Evolutionary conservation across 2,888 invertebrate species (phyloP).

Genomic region (Lathronympha strigana): DNA sequence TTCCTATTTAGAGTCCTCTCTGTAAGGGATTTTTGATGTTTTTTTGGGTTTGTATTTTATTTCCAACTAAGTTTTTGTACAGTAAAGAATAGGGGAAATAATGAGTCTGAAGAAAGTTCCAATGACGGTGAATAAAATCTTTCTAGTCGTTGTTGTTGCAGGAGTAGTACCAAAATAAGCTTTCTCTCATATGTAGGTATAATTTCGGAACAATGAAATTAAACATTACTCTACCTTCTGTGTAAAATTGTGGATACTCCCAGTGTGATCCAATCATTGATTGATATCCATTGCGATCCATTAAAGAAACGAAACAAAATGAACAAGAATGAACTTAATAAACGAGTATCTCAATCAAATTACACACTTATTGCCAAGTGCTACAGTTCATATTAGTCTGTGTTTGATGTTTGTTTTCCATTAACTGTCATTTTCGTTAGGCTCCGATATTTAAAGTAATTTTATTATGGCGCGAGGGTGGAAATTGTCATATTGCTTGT

Average conservation of each 20-base stretch:
- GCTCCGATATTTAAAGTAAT: slow-evolving; percentile 14
- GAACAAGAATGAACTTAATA: slow-evolving; percentile 1
- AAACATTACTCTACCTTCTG: too few relatives aligned
- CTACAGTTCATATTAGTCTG: neutral
- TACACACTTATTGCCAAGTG: neutral
- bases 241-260: neutral
- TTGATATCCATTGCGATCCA: slow-evolving; percentile 17
- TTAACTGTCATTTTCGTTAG: slow-evolving; percentile 13
- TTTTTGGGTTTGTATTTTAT: too few relatives aligned
- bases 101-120: too few relatives aligned
- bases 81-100: too few relatives aligned
- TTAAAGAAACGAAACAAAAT: slow-evolving; percentile 2
- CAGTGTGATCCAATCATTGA: slow-evolving; percentile 5
- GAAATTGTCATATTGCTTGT: slow-evolving; percentile 6
- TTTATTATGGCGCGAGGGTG: slow-evolving; percentile 13
- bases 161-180: too few relatives aligned
- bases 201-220: too few relatives aligned
- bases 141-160: too few relatives aligned
- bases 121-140: too few relatives aligned
- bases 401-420: neutral
- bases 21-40: too few relatives aligned
- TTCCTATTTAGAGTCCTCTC: too few relatives aligned
- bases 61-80: too few relatives aligned
- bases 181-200: too few relatives aligned
- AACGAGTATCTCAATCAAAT: neutral